Evolutionary conservation across 2,888 invertebrate genomes (phyloP).

Genomic region (Lottia gigantea): DNA sequence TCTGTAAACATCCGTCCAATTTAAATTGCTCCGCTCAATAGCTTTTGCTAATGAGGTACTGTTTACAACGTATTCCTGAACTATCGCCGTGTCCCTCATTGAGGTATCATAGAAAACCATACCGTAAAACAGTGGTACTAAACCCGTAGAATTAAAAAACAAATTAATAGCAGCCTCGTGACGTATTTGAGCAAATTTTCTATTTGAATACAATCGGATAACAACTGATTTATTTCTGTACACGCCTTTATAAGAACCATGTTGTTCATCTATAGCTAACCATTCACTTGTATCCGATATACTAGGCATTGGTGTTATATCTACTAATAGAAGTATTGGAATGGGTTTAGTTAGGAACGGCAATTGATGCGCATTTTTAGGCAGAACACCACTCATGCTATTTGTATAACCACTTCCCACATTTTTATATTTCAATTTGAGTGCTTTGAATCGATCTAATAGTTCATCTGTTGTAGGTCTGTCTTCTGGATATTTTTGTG

Average conservation of each 20-base stretch:
- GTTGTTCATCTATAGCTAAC: background rate
- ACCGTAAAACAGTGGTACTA: constrained; percentile 16
- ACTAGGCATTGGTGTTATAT: background rate
- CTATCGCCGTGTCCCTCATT: background rate
- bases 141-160: constrained; percentile 9
- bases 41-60: constrained; percentile 11
- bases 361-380: background rate
- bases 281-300: background rate
- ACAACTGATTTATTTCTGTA: background rate
- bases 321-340: background rate
- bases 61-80: constrained; percentile 16
- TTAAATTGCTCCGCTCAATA: background rate
- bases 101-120: background rate
- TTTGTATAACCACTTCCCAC: background rate
- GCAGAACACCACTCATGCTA: background rate
- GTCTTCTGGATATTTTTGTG: background rate
- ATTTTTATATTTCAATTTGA: background rate
- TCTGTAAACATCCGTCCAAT: background rate
- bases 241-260: background rate
- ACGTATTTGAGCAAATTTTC: constrained; percentile 1
- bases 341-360: background rate
- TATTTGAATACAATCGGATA: background rate
- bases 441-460: background rate
- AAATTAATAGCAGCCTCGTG: constrained; percentile 14
- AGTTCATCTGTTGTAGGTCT: background rate